Evolutionary conservation across 2,113 vertebrate species (phyloP), one percentile per base, ranked within the genome.

Genomic region (Bambusicola thoracicus): DNA sequence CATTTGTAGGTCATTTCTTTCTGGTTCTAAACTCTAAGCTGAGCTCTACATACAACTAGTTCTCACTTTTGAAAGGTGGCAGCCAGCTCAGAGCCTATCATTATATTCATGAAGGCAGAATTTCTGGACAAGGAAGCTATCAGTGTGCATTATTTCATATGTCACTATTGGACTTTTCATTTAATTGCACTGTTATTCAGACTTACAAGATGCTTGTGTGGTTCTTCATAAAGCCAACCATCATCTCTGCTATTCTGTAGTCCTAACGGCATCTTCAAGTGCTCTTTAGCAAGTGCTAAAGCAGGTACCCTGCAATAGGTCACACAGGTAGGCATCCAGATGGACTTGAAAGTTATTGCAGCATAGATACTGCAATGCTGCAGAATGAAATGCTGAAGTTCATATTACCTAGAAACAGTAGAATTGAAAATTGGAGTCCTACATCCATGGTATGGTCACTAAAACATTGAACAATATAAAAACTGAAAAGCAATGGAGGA

Each of bases 181-280:
- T 81, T 93, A 91, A 89, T 81, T 81, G 29, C 46, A 78, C 44
- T 15, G 5, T 91, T 92, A 92, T 56, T 89, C 65, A 84, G 69
- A 70, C 44, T 92, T 46, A 67, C 67, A 63, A 51, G 63, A 29
- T 85, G 62, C 18, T 75, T 89, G 67, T 75, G 61, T 41, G 74
- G 27, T 40, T 58, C 36, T 91, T 81, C 70, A 75, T 13, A 49
- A 48, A 84, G 67, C 65, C 70, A 85, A 18, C 11, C 10, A 15
- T 78, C 25, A 6, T 21, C 24, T 73, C 41, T 61, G 21, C 43
- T 85, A 0, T 76, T 83, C 25, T 65, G 68, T 51, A 74, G 68
- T 77, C 55, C 29, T 13, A 38, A 25, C 46, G 51, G 48, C 17
- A 19, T 46, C 21, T 70, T 91, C 78, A 72, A 20, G 36, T n/a